Evolutionary conservation across 2,797 vertebrate genomes (phyloP), one percentile per base, ranked within the genome.

Genomic region (Sternarchorhynchus goeldii): DNA sequence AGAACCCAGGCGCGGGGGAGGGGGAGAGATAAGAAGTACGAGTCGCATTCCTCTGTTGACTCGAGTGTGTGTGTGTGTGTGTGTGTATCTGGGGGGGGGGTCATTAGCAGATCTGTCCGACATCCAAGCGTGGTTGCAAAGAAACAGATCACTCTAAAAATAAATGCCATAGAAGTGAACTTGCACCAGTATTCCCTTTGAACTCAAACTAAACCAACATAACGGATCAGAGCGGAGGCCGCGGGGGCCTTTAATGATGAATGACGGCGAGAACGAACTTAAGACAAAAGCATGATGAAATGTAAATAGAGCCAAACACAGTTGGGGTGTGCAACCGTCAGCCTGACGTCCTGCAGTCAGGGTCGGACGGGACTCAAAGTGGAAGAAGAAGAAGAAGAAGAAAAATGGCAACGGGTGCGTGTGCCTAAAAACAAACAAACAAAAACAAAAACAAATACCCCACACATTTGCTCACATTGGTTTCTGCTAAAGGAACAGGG

Each of bases 171-270:
- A 36, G 74, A 80, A 87, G 82, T 72, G 88, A 93, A 89, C 87
- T 89, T 89, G 80, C 89, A 90, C 87, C 88, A 90, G 88, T 90
- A 89, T 91, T 91, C 91, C 91, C 91, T 92, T 92, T 93, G 89
- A 93, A 92, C 84, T 90, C 85, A 91, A 92, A 88, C 86, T 58
- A 90, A 92, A 90, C 83, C 75, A 88, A 79, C 71, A 81, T 6
- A 83, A 56, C 86, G 83, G 81, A 86, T 64, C 41, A 82, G 67
- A 71, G 72, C 39, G 57, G 62, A 41, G 60, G 60, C 82, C 21
- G 25, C 86, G 86, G 85, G 70, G 83, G 80, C 72, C n/a, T n/a
- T 32, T 50, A 53, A 68, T 79, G 56, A 85, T 84, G 82, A 65
- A 76, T 75, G 65, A 79, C 77, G 79, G 80, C 21, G 74, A 85